Conservation (phyloP, 1,140 invertebrate genomes). For the Drosophila nigrodunni region DNA sequence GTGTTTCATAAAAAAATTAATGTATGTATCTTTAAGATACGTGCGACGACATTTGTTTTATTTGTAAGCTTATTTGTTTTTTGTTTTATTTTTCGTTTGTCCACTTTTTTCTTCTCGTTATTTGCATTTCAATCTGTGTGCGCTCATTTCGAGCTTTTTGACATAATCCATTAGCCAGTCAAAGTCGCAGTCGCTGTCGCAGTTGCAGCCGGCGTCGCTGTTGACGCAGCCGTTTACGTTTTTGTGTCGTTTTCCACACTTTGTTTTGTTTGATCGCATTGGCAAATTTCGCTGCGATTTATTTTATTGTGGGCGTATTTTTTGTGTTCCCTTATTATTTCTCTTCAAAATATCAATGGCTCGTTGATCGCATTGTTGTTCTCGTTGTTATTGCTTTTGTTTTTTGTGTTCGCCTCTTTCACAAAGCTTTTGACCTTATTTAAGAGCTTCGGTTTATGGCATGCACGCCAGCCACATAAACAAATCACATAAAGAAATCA, state of each 20-base stretch:
- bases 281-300: slow-evolving; percentile 66
- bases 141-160: slow-evolving; percentile 51
- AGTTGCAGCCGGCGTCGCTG: slow-evolving; percentile 8
- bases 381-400: slow-evolving; percentile 4
- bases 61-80: slow-evolving; percentile 65
- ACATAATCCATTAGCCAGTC: slow-evolving; percentile 51
- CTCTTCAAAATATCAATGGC: slow-evolving; percentile 64
- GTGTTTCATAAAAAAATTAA: slow-evolving; percentile 26
- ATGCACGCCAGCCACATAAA: slow-evolving; percentile 61
- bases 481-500: slow-evolving; percentile 76
- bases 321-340: slow-evolving; percentile 60
- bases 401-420: slow-evolving; percentile 5
- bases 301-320: slow-evolving; percentile 71
- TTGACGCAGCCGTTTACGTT: slow-evolving; percentile 24
- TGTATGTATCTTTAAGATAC: slow-evolving; percentile 62
- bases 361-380: slow-evolving; percentile 50
- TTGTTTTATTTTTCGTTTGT: slow-evolving; percentile 30
- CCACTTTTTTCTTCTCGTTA: slow-evolving; percentile 23
- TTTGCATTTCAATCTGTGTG: slow-evolving; percentile 60
- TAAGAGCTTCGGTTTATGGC: slow-evolving; percentile 61
- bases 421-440: slow-evolving; percentile 73
- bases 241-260: slow-evolving; percentile 63
- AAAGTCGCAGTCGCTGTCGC: slow-evolving; percentile 13
- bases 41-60: slow-evolving; percentile 59
- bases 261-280: slow-evolving; percentile 67